Base-by-base conservation (phyloP, 2,888 invertebrate species). In the Xanthorhoe designata region DNA sequence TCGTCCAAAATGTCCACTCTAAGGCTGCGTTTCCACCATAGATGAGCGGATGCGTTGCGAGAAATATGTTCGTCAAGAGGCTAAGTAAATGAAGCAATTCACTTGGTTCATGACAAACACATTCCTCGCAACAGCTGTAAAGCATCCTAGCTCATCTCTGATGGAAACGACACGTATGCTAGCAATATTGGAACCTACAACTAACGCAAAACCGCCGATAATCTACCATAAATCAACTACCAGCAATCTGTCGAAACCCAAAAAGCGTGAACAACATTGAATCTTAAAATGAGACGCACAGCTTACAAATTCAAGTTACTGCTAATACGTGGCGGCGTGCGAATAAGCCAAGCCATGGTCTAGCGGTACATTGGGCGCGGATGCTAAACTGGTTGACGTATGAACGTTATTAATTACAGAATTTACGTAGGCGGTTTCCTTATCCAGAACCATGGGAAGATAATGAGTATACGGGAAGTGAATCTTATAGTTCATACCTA, bases 331-430 rank as follows among this genome's bases (percentile, higher is more conserved):
- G 55, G 45, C 45, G 55, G 50, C 29, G 57, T 53, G 53, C 57
- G 53, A 61, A 66, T 55, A 32, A 55, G 35, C 45, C 54, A 59
- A 52, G 63, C 54, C 54, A 24, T 24, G 17, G 15, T 19, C 35
- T 64, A 79, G 82, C 77, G 79, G 77, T 80, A 80, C 83, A 79
- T 80, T 78, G 81, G 81, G 76, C 75, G 78, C 79, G 79, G 80
- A 83, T 82, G 80, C 78, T 70, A 80, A 74, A 80, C 83, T 80
- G 81, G 83, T 82, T 84, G 85, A 85, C 81, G 83, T 83, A 77
- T 72, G 74, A 73, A 72, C 70, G 76, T 79, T 79, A 85, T 84
- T 85, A 84, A 85, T 85, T 83, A 82, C 75, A 76, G 69, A 65
- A 70, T 63, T 70, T 69, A 73, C 76, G 78, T 78, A 78, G 78